Evolutionary conservation across 2,888 invertebrate genomes (phyloP), one percentile per base, ranked within the genome.

Genomic region (Andrena praecox): DNA sequence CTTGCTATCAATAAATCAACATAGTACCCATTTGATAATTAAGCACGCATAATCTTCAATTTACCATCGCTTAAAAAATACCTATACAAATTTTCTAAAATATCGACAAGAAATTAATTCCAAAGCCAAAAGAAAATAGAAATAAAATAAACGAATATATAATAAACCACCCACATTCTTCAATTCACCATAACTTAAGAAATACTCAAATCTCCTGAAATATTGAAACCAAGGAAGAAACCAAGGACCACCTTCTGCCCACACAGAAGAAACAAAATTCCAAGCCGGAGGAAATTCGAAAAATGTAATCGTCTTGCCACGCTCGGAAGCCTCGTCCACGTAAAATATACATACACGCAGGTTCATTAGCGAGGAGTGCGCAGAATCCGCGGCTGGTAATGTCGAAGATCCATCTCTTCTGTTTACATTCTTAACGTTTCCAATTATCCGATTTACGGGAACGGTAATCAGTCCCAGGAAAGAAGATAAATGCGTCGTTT

Each of bases 391-490:
- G 24, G 6, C 2, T 20, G 31, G 35, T 54, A 72, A 71, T 67
- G 69, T 52, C n/a, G 64, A 12, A 42, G 66, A 71, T 64, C 73
- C 42, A 33, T 52, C 52, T 54, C 35, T 24, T 56, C n/a, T 69
- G 56, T 74, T 63, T 82, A 74, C 60, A 66, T 56, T 82, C 75
- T 70, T 48, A 67, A 54, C 64, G 62, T 54, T 82, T 62, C 35
- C 67, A 75, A 82, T 82, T 66, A 66, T 77, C 69, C 71, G 72
- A 77, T 85, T 56, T 77, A 85, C 68, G 70, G 31, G 75, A 74
- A 74, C 66, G 73, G 80, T 86, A 80, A 87, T 80, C 77, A 74
- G 59, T 87, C 77, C 69, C 69, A 69, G 77, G 87, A 80, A 85
- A 27, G 73, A 80, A 68, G 86, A 79, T 85, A 87, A 85, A 80